Conservation (phyloP, 2,888 invertebrate genomes). For the Cactoblastis cactorum region DNA sequence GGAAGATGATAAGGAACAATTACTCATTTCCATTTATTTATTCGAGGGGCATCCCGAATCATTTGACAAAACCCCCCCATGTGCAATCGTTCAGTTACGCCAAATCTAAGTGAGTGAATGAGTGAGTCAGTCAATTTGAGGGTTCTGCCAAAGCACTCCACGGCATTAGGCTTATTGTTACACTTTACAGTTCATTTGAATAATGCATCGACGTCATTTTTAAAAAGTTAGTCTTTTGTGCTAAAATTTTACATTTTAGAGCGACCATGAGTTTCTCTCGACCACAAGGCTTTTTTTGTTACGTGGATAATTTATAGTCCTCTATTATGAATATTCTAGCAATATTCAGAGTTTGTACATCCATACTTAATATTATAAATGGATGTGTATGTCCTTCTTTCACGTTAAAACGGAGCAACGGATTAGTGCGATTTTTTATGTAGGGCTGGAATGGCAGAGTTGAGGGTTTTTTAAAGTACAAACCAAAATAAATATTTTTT, state of each 20-base stretch:
- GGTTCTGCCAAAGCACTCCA: conserved; percentile 22
- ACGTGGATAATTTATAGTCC: too few species aligned
- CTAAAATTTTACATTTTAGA: not conserved
- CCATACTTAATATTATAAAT: too few species aligned
- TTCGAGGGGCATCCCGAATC: conserved; percentile 26
- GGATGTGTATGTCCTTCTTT: too few species aligned
- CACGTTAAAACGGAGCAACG: too few species aligned
- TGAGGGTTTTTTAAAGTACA: too few species aligned
- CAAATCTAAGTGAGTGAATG: conserved; percentile 38
- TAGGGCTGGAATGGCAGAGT: too few species aligned
- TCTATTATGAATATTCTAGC: too few species aligned
- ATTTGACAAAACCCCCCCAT: conserved; percentile 40
- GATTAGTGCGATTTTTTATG: too few species aligned
- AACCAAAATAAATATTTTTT: too few species aligned
- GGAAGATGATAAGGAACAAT: conserved; percentile 25
- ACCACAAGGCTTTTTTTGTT: too few species aligned
- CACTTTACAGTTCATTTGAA: conserved; percentile 55
- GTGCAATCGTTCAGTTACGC: conserved; percentile 43
- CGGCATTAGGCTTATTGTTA: conserved; percentile 47
- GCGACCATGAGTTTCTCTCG: too few species aligned
- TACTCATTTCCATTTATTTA: conserved; percentile 33
- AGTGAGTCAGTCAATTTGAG: conserved; percentile 36
- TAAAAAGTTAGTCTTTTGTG: conserved; percentile 15
- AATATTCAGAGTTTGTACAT: too few species aligned
- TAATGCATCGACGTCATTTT: conserved; percentile 31